A percentile compares a stretch with the other conserved stretches of the same genome.
Conservation (phyloP, 2,888 invertebrate species). For the Pediacus dermestoides region DNA sequence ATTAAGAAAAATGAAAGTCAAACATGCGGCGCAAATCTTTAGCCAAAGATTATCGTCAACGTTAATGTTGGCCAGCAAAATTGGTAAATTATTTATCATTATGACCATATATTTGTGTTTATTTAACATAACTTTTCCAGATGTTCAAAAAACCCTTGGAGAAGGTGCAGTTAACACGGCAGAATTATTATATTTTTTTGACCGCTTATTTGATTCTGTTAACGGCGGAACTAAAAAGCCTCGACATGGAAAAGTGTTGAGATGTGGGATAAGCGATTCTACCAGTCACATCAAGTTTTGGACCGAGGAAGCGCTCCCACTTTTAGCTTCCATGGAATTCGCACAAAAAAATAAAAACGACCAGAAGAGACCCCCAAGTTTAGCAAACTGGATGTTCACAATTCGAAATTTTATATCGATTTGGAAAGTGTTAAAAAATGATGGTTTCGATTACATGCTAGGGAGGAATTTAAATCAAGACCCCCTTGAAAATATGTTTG, state of each 20-base stretch:
- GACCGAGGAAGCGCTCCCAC: background rate
- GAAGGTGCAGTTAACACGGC: no score
- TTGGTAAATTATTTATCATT: slow-evolving; percentile 14
- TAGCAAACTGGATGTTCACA: slow-evolving; percentile 10
- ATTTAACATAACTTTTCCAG: no score
- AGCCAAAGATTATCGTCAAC: slow-evolving; percentile 16
- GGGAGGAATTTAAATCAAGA: slow-evolving; percentile 13
- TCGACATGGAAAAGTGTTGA: no score
- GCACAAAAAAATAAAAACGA: slow-evolving; percentile 2
- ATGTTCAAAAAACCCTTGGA: no score
- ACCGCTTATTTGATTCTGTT: no score
- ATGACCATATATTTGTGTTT: slow-evolving; percentile 3
- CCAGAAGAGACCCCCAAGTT: slow-evolving; percentile 10
- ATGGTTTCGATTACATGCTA: slow-evolving; percentile 8
- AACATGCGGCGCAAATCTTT: slow-evolving; percentile 16
- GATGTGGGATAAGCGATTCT: no score
- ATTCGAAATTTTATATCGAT: slow-evolving; percentile 9
- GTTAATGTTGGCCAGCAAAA: slow-evolving; percentile 10
- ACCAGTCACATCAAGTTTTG: background rate
- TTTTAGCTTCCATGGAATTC: slow-evolving; percentile 8
- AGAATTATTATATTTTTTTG: no score
- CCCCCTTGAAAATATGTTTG: slow-evolving; percentile 12
- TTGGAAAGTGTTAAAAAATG: slow-evolving; percentile 7
- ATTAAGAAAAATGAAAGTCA: slow-evolving; percentile 12
- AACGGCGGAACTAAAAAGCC: no score